phyloP scores from a whole-genome alignment of 2,888 invertebrate species.

The Drosophila colorata region DNA sequence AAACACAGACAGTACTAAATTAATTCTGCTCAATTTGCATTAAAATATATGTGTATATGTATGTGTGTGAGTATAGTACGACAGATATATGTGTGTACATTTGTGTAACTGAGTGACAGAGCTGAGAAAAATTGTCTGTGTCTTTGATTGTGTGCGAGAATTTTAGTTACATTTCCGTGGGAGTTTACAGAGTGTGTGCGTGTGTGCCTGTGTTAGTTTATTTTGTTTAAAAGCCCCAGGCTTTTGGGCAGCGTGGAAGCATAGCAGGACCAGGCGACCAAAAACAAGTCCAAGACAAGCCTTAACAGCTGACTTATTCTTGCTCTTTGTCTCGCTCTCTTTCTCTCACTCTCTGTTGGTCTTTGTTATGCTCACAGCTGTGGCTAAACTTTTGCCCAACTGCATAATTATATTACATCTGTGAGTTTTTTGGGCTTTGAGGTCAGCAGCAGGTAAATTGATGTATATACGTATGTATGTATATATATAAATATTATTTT shows the following conservation, averaged over 20 bases:
- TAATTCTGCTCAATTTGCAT: constrained; percentile 82
- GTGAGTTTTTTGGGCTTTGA: not conserved
- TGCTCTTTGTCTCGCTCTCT: constrained; percentile 1
- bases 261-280: not conserved
- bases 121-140: constrained; percentile 31
- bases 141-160: constrained; percentile 18
- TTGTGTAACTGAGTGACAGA: constrained; percentile 30
- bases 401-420: constrained; percentile 57
- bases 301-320: constrained; percentile 5
- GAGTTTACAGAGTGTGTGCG: constrained; percentile 19
- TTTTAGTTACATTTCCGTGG: constrained; percentile 71
- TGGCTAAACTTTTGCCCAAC: constrained; percentile 50
- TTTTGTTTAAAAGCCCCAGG: constrained; percentile 75
- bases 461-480: no score
- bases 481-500: not conserved
- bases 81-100: constrained; percentile 3
- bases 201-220: constrained; percentile 56
- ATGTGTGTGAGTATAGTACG: constrained; percentile 8
- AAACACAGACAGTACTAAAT: constrained; percentile 79
- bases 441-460: constrained; percentile 18
- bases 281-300: constrained; percentile 13
- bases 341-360: constrained; percentile 4
- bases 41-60: constrained; percentile 60
- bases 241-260: not conserved
- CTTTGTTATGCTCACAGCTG: constrained; percentile 39